Base-by-base conservation (phyloP, 1,140 invertebrate genomes). In the Aethina tumida region DNA sequence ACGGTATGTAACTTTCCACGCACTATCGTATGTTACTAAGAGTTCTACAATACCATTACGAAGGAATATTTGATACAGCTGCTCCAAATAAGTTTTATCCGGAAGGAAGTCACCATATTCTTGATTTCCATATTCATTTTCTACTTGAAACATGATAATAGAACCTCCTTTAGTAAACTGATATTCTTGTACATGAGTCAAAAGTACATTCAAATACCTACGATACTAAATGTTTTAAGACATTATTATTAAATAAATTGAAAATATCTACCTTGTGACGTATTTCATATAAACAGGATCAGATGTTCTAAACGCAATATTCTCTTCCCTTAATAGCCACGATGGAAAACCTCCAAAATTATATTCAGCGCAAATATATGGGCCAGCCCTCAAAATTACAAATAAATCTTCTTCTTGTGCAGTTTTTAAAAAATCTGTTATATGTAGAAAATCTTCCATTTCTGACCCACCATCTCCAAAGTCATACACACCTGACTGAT, bases 291-390 rank as follows among this genome's bases (percentile, higher is more conserved):
- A 76, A 12, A 52, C 59, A 9, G 31, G 66, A 61, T 36, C 57
- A 24, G 26, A 71, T 46, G 6, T 75, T 52, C 69, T 69, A 71
- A 56, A 67, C 45, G 14, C 59, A 50, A 37, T 65, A 39, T 25
- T 58, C 56, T 35, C 41, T 15, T 43, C 33, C 29, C 42, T 34
- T 18, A 47, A 19, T 21, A 50, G 28, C 47, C 47, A 50, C 18
- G 40, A 47, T 6, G 47, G 47, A 19, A 47, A 41, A 15, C 47
- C 45, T 9, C 66, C 64, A 40, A 67, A 69, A 38, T 84, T 80
- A 56, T 78, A 74, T 63, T 85, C 82, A 19, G 87, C 89, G 64
- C 91, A 94, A 39, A 96, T 95, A 49, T 91, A 97, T 0, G 94
- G 94, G 0, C 94, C 94, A 1, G 87, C 78, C 37, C 93, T 66